Percentiles rank a stretch among this genome's conserved stretches.
Conservation (phyloP, 2,888 invertebrate species). For the Caenorhabditis doughertyi region DNA sequence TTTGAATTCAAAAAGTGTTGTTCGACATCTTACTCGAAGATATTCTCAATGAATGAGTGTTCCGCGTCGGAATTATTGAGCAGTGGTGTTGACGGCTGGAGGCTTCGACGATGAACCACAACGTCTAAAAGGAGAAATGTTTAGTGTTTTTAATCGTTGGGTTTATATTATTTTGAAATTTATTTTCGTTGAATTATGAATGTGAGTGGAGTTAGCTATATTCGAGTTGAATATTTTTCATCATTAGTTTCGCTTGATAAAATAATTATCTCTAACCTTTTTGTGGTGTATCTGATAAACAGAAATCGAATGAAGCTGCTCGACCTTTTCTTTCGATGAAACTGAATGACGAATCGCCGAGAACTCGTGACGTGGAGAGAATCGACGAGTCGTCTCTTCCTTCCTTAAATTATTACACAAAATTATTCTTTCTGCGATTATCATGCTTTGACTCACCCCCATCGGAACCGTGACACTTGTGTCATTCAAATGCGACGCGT, state of each 20-base stretch:
- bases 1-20: background rate
- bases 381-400: conserved; percentile 14
- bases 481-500: conserved; percentile 36
- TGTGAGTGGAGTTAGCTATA: too few relatives aligned
- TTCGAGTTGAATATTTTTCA: background rate
- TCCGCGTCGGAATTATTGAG: conserved; percentile 39
- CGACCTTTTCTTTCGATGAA: conserved; percentile 29
- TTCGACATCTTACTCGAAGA: conserved; percentile 34
- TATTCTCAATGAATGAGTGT: conserved; percentile 46
- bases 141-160: too few relatives aligned
- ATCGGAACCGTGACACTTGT: conserved; percentile 30
- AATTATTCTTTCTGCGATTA: background rate
- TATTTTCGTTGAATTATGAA: too few relatives aligned
- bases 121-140: conserved; percentile 43
- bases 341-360: conserved; percentile 27
- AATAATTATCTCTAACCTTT: conserved; percentile 32
- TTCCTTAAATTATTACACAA: conserved; percentile 14
- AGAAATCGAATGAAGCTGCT: conserved; percentile 43
- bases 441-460: conserved; percentile 3
- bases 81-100: conserved; percentile 37
- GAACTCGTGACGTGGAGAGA: conserved; percentile 1
- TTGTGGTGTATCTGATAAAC: conserved; percentile 22
- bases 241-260: too few relatives aligned
- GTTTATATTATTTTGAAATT: too few relatives aligned
- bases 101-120: conserved; percentile 47